A percentile compares a stretch with the other conserved stretches of the same genome.
These are phyloP conservation scores for Eustalomyia histrio DNA, from an alignment of 2,888 invertebrate species.

Conservation along the genomic window DNA sequence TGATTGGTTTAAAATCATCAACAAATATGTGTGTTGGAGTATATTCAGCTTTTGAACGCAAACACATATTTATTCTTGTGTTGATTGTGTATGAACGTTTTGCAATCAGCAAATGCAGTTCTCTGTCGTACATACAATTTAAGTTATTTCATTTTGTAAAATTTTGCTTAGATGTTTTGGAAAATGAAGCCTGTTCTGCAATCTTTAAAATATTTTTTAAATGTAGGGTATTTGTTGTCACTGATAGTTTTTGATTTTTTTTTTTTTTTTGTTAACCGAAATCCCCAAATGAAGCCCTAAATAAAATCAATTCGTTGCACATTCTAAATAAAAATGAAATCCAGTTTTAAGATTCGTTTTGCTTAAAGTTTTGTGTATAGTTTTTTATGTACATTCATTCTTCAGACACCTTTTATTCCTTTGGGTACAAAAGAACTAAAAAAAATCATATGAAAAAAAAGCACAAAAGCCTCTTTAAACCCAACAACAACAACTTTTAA, in stretches of 20 bases:
- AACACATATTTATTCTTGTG: no score
- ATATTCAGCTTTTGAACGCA: no score
- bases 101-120: no score
- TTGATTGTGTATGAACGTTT: no score
- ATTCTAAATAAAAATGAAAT: constrained; percentile 46
- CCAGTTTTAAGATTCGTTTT: constrained; percentile 59
- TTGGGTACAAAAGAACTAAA: constrained; percentile 37
- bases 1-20: no score
- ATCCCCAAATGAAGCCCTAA: constrained; percentile 41
- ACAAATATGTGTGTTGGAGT: no score
- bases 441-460: constrained; percentile 46
- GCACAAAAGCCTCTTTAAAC: constrained; percentile 54
- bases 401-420: constrained; percentile 47
- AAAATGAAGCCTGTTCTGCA: no score
- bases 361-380: constrained; percentile 23
- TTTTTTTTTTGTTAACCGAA: neutral
- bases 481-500: constrained; percentile 27
- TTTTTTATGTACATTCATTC: constrained; percentile 19
- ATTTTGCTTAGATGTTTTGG: no score
- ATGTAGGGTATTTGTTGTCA: neutral
- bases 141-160: no score
- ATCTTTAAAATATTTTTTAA: no score
- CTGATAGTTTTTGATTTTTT: neutral
- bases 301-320: constrained; percentile 58
- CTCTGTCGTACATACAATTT: no score